A percentile compares a stretch with the other conserved stretches of the same genome.
Conservation (phyloP, 2,797 vertebrate genomes). For the Lithobates pipiens region DNA sequence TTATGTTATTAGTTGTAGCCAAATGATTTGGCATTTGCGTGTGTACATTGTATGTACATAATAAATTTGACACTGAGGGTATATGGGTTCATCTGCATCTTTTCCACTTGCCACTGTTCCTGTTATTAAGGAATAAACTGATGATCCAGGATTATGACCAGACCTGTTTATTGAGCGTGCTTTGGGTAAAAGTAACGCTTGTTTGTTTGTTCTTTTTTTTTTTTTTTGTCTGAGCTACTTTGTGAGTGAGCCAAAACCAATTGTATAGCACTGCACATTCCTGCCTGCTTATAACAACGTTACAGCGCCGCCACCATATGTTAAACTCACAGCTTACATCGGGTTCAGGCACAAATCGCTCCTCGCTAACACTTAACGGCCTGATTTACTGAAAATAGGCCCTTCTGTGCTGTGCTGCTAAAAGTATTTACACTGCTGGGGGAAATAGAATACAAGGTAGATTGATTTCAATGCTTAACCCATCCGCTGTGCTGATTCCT, state of each 20-base stretch:
- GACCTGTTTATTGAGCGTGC: conserved; percentile 68
- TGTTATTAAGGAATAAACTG: conserved; percentile 65
- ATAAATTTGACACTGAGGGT: no score
- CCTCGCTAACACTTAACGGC: conserved; percentile 48
- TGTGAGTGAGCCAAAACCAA: conserved; percentile 44
- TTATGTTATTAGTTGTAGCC: not conserved
- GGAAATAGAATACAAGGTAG: not conserved
- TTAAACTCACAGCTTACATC: conserved; percentile 50
- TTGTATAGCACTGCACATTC: conserved; percentile 46
- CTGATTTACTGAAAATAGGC: conserved; percentile 52
- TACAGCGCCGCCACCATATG: conserved; percentile 53
- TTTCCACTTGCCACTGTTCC: not conserved
- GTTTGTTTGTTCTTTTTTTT: not conserved
- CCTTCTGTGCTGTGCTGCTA: conserved; percentile 29
- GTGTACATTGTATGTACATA: not conserved
- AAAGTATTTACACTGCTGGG: conserved; percentile 48
- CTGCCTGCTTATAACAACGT: conserved; percentile 12
- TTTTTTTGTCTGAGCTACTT: conserved; percentile 60
- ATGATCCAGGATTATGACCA: conserved; percentile 66
- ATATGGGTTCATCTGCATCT: no score
- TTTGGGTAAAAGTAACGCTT: conserved; percentile 65
- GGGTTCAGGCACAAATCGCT: not conserved
- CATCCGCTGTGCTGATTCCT: not conserved
- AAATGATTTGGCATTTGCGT: not conserved
- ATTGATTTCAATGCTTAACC: not conserved